A percentile compares a stretch with the other conserved stretches of the same genome.
Conservation (phyloP, 2,888 invertebrate genomes). For the Selenia dentaria region DNA sequence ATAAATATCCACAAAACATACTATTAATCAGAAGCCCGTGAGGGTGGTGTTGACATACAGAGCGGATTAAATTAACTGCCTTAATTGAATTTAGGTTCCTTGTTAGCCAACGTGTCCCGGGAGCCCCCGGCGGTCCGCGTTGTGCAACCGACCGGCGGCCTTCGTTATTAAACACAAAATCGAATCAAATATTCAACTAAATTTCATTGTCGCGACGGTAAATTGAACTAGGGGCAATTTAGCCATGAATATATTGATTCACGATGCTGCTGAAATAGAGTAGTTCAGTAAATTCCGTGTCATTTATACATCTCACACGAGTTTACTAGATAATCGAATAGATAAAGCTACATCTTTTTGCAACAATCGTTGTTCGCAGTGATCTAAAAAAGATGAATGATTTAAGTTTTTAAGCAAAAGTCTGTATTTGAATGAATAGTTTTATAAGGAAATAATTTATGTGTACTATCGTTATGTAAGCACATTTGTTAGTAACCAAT, state of each 20-base stretch:
- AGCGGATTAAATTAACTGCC: constrained; percentile 82
- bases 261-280: no score
- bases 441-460: no score
- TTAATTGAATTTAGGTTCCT: constrained; percentile 84
- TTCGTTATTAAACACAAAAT: constrained; percentile 42
- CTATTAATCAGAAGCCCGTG: constrained; percentile 62
- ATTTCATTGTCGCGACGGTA: constrained; percentile 31
- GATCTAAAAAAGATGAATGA: no score
- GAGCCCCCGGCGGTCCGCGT: constrained; percentile 38
- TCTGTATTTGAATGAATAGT: no score
- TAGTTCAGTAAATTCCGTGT: no score
- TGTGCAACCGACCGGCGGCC: constrained; percentile 31
- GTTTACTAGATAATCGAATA: no score
- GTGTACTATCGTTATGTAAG: no score
- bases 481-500: no score
- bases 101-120: constrained; percentile 76
- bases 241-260: constrained; percentile 13
- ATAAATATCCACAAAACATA: constrained; percentile 43
- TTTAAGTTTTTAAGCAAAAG: no score
- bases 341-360: no score
- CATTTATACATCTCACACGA: no score
- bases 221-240: constrained; percentile 29
- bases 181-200: constrained; percentile 42
- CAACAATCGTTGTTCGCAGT: no score
- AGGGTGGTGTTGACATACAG: constrained; percentile 71